phyloP scores from a whole-genome alignment of 2,797 vertebrate species.

The Poeciliopsis infans region DNA sequence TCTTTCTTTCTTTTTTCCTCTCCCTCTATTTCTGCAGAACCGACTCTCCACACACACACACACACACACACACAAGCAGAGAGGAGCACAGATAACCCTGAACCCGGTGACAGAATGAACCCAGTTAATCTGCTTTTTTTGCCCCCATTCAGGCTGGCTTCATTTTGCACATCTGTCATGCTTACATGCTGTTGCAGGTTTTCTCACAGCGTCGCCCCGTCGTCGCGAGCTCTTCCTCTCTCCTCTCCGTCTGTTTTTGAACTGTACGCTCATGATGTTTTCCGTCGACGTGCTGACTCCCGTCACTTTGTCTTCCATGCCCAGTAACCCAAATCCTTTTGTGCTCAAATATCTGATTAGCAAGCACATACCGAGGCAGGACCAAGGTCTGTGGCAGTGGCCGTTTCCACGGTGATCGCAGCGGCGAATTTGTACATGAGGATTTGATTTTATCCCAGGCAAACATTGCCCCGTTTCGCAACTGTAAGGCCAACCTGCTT shows the following conservation, averaged over 20 bases:
- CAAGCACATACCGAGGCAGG: background rate
- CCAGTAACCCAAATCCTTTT: constrained; percentile 27
- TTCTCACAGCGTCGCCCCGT: constrained; percentile 9
- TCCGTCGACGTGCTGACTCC: constrained; percentile 17
- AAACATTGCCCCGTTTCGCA: background rate
- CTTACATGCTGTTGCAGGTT: constrained; percentile 29
- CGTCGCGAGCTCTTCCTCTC: background rate
- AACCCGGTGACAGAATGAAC: constrained; percentile 30
- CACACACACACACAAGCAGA: constrained; percentile 22
- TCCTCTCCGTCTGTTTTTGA: background rate
- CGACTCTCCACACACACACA: constrained; percentile 17
- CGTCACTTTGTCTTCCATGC: constrained; percentile 3
- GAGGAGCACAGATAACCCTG: background rate
- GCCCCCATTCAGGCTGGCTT: constrained; percentile 32
- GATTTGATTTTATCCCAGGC: background rate
- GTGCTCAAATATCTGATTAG: constrained; percentile 28
- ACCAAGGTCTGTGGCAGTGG: constrained; percentile 2
- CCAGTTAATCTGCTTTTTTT: constrained; percentile 67
- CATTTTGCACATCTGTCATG: constrained; percentile 52
- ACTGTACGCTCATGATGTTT: background rate
- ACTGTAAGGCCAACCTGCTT: background rate
- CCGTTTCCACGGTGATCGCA: background rate
- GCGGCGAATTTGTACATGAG: background rate
- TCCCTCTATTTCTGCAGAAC: background rate
- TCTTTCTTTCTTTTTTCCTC: background rate